phyloP scores from a whole-genome alignment of 2,888 invertebrate species.

The Acrocera orbiculus region DNA sequence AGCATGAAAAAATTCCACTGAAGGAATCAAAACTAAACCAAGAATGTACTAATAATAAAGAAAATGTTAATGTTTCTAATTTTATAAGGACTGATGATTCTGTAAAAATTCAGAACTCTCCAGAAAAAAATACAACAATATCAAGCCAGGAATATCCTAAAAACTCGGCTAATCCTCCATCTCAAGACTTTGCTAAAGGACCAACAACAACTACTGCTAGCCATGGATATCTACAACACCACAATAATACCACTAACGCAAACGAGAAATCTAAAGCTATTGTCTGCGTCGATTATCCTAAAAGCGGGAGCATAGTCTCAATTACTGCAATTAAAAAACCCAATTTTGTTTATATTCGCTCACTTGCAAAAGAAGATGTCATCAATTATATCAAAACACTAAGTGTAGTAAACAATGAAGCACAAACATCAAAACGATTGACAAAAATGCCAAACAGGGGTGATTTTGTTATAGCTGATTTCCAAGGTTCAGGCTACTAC shows the following conservation, averaged over 20 bases:
- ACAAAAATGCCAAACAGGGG: constrained; percentile 18
- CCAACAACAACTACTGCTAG: too few relatives aligned
- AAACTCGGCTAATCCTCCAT: not conserved
- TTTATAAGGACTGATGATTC: too few relatives aligned
- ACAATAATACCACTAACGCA: too few relatives aligned
- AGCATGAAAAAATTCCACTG: too few relatives aligned
- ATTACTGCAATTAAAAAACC: not conserved
- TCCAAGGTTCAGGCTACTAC: constrained; percentile 13
- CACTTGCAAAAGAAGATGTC: constrained; percentile 1
- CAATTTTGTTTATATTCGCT: constrained; percentile 2
- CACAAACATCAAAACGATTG: constrained; percentile 14
- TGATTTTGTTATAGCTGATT: constrained; percentile 20
- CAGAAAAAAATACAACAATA: too few relatives aligned
- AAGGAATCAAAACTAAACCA: not conserved
- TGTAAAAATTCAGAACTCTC: too few relatives aligned
- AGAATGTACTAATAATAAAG: not conserved
- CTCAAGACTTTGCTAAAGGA: too few relatives aligned
- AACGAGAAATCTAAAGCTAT: too few relatives aligned
- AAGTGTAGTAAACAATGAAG: constrained; percentile 5
- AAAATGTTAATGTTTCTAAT: not conserved
- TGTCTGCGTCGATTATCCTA: not conserved
- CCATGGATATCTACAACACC: too few relatives aligned
- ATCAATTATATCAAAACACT: constrained; percentile 3
- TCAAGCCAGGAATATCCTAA: not conserved
- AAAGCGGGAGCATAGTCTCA: constrained; percentile 1